Base-by-base conservation (phyloP, 1,140 invertebrate genomes). In the Lucilia sericata region DNA sequence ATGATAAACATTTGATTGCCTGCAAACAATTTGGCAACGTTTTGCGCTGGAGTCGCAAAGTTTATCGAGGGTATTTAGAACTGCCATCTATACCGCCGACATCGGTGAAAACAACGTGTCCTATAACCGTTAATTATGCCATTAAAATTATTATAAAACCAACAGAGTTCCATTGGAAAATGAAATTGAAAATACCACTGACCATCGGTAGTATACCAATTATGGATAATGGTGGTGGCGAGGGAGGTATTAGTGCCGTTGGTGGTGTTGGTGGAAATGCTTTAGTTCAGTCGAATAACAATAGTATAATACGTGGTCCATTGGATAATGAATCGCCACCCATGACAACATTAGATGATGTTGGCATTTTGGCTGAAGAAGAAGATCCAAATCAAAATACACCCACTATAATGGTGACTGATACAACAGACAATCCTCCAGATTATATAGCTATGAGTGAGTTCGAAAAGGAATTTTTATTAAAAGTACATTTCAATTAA, bases 41-140 rank as follows among this genome's bases (percentile, higher is more conserved):
- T 65, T 93, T 93, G 88, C 86, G 88, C 84, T 90, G 89, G 88
- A 90, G 89, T 14, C 74, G 90, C 25, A 91, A 91, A 85, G 88
- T 89, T 5, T 91, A 89, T 84, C 85, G 88, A 13, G 88, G 88
- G 75, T 91, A 88, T 70, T 88, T 96, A 74, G 92, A 93, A 65
- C 91, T 96, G 81, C 95, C 95, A 1, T 93, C 95, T 8, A 89
- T 95, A 88, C 95, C 95, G 49, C 95, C 95, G 0, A 95, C 95
- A 7, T 95, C 95, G 89, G 91, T 95, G 10, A 92, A 93, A 65
- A 93, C 94, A 85, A 95, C 95, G 85, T 92, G 93, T 80, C 93
- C 96, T 76, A 96, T 96, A 85, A 94, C 94, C 89, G 91, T 95
- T 85, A 93, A 94, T 86, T 96, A 95, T 91, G 92, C 93, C 86